Conservation (phyloP, 1,140 invertebrate species). For the Dendroctonus ponderosae region DNA sequence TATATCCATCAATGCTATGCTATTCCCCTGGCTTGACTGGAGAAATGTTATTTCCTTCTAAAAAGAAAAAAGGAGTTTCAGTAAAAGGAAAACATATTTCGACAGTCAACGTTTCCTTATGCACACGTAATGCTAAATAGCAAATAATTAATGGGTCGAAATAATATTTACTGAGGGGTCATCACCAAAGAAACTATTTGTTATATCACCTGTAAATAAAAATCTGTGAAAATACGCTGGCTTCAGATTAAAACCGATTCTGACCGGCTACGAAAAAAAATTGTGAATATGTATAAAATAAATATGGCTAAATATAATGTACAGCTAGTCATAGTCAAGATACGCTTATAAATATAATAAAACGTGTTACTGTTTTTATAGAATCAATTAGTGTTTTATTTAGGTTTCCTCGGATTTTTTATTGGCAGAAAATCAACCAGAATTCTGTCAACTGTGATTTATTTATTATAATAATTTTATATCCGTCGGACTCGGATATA, state of each 20-base stretch:
- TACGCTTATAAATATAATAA: conserved; percentile 52
- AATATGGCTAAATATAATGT: conserved; percentile 48
- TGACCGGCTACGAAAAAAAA: conserved; percentile 40
- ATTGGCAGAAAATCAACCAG: too few species aligned
- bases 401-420: conserved; percentile 1
- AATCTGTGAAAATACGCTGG: conserved; percentile 42
- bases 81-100: neutral
- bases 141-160: conserved; percentile 22
- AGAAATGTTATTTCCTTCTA: too few species aligned
- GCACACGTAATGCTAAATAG: conserved; percentile 3
- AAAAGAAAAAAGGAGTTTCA: too few species aligned
- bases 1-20: conserved; percentile 14
- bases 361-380: conserved; percentile 52
- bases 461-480: too few species aligned
- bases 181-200: conserved; percentile 49
- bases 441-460: too few species aligned
- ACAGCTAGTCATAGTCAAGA: conserved; percentile 53
- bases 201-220: conserved; percentile 46
- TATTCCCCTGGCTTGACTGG: too few species aligned
- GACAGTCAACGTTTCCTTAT: neutral
- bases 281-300: conserved; percentile 51
- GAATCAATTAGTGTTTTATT: conserved; percentile 47
- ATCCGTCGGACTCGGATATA: too few species aligned
- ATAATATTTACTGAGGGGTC: conserved; percentile 42
- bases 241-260: conserved; percentile 24